A percentile compares a stretch with the other conserved stretches of the same genome.
Conservation (phyloP, 64 coral and sea anemone species). For the Porites lutea region DNA sequence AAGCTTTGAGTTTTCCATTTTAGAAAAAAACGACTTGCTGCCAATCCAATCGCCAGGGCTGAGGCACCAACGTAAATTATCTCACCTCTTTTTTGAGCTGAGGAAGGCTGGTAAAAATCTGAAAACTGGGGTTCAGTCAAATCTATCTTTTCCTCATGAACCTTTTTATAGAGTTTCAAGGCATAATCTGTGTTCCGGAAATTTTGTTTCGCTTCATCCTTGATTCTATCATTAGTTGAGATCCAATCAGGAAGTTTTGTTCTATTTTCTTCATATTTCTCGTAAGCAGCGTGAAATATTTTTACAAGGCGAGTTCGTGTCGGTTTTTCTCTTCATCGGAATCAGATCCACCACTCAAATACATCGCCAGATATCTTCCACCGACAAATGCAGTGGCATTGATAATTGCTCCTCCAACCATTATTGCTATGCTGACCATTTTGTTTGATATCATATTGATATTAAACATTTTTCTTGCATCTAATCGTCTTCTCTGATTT, state of each 20-base stretch:
- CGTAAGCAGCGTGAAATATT: neutral
- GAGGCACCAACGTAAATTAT: constrained; percentile 3
- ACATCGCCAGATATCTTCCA: constrained; percentile 16
- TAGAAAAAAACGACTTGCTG: constrained; percentile 18
- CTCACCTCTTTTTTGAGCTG: neutral
- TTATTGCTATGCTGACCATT: constrained; percentile 39
- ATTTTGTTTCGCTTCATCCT: neutral
- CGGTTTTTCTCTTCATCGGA: constrained; percentile 15
- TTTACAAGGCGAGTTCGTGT: neutral
- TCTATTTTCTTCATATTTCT: constrained; percentile 27
- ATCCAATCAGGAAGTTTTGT: constrained; percentile 9
- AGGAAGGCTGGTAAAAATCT: neutral
- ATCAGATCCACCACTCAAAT: constrained; percentile 27
- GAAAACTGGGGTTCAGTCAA: neutral
- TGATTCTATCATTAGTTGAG: neutral
- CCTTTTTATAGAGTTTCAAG: neutral
- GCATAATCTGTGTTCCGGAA: constrained; percentile 27
- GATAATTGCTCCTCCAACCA: constrained; percentile 33
- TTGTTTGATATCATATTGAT: too few relatives aligned
- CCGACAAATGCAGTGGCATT: constrained; percentile 34
- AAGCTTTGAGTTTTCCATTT: constrained; percentile 19
- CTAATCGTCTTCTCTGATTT: too few relatives aligned
- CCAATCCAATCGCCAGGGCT: constrained; percentile 40
- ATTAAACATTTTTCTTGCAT: too few relatives aligned
- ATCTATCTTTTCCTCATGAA: neutral